Base-by-base conservation (phyloP, 2,888 invertebrate species). In the Caprella mutica region DNA sequence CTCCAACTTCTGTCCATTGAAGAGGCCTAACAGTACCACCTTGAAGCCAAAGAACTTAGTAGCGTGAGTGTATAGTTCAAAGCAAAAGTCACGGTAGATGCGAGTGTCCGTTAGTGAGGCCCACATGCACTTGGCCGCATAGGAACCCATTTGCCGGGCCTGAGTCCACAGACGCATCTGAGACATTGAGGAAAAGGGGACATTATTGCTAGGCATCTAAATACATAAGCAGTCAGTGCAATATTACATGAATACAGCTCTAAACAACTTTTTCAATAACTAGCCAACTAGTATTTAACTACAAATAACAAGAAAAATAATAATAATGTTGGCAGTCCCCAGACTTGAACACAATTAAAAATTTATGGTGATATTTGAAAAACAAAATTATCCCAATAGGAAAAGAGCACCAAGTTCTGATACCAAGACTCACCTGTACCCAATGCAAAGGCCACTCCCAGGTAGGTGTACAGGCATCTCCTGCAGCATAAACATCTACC, bases 121-220 rank as follows among this genome's bases (percentile, higher is more conserved):
- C 1, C 68, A 55, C 88, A 99, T 96, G 57, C 85, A 82, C 72
- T 86, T 86, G 0, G 91, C 96, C 24, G 89, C 92, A 77, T 90
- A 93, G 55, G 81, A 80, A 9, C 96, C 98, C 94, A 96, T 96
- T 74, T 96, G 94, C 55, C 93, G 77, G 0, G 97, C 98, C 75
- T 99, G 98, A 1, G 93, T 91, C 98, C 98, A 98, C 33, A 98
- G 74, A 59, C 92, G 80, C 84, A 97, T 87, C 76, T 94, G 87
- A 9, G 56, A 27, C n/a, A n/a, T n/a, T n/a, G n/a, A n/a, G n/a
- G n/a, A n/a, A n/a, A n/a, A n/a, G n/a, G n/a, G n/a, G n/a, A n/a
- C n/a, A n/a, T n/a, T n/a, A n/a, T n/a, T n/a, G n/a, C n/a, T n/a
- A n/a, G n/a, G n/a, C n/a, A n/a, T n/a, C n/a, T n/a, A n/a, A n/a